These are phyloP conservation scores for Phrynocephalus forsythii DNA, from an alignment of 2,797 vertebrate genomes.

Conservation along the genomic window DNA sequence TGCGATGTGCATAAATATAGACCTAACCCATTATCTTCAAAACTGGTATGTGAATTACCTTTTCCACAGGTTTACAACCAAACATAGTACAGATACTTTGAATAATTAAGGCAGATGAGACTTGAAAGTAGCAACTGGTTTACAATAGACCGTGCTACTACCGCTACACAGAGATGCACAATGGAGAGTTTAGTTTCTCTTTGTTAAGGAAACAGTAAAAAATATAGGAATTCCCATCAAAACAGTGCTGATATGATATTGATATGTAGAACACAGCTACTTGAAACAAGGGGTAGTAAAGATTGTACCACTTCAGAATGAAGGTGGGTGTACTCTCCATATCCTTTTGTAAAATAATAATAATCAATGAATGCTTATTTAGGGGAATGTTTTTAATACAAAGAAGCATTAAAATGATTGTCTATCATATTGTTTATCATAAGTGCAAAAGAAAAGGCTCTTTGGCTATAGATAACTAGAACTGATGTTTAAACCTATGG, in stretches of 20 bases:
- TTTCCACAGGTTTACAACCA: background rate
- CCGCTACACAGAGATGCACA: background rate
- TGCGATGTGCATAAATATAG: too few species aligned
- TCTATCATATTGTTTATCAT: too few species aligned
- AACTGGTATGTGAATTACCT: background rate
- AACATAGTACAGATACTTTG: background rate
- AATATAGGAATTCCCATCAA: background rate
- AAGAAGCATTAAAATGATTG: background rate
- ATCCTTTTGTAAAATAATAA: background rate
- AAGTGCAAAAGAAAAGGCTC: background rate
- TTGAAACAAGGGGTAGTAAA: background rate
- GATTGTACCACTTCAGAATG: background rate
- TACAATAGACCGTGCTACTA: background rate
- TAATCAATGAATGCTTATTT: background rate
- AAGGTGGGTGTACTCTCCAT: background rate
- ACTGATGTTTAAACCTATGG: background rate
- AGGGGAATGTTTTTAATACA: background rate
- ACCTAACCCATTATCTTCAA: background rate
- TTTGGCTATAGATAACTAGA: background rate
- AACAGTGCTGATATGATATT: background rate
- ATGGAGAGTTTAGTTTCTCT: background rate
- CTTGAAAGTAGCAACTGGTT: background rate
- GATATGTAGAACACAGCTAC: background rate
- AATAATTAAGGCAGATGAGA: background rate
- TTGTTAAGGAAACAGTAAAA: background rate